phyloP scores from a whole-genome alignment of 2,888 invertebrate genomes.

The Yponomeuta plumbellus region DNA sequence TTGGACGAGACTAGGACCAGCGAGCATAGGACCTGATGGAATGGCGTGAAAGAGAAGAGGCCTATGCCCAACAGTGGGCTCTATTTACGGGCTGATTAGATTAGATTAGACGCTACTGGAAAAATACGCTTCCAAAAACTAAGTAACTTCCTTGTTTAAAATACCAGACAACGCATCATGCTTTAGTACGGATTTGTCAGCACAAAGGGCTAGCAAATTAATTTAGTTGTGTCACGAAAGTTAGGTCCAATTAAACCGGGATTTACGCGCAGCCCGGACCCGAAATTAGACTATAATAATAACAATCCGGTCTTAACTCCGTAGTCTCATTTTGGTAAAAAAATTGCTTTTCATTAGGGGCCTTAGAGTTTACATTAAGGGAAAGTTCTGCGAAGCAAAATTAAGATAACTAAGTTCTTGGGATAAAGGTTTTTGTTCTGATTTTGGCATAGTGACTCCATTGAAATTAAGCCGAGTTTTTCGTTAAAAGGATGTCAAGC shows the following conservation, averaged over 20 bases:
- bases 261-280: not conserved
- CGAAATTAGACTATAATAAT: conserved; percentile 7
- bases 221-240: conserved; percentile 4
- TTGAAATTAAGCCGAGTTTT: too few species aligned
- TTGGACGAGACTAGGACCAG: too few species aligned
- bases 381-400: not conserved
- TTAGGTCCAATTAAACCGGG: conserved; percentile 4
- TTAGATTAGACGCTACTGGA: too few species aligned
- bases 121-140: too few species aligned
- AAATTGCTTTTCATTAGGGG: not conserved
- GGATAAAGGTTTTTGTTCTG: too few species aligned
- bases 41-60: too few species aligned
- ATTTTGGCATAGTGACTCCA: too few species aligned
- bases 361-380: not conserved
- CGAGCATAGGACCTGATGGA: too few species aligned
- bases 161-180: not conserved
- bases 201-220: not conserved
- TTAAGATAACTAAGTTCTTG: not conserved
- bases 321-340: not conserved
- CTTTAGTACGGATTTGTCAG: not conserved
- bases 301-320: not conserved
- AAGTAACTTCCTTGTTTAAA: too few species aligned
- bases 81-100: too few species aligned
- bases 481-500: too few species aligned
- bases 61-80: too few species aligned